Conservation (phyloP, 2,888 invertebrate species). For the Hermaeophaga mercurialis region DNA sequence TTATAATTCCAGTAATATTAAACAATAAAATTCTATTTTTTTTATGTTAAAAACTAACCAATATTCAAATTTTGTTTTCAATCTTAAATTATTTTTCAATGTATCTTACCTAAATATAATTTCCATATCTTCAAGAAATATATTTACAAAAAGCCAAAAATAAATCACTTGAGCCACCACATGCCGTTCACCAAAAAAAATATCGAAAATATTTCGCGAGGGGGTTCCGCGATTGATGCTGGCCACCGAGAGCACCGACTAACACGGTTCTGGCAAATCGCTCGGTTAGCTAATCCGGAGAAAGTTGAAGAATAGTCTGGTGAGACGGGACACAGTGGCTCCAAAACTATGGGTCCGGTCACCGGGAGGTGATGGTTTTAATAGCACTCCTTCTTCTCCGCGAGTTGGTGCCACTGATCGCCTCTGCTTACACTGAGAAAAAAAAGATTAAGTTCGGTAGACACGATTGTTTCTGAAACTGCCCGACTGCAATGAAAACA, state of each 20-base stretch:
- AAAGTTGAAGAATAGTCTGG: conserved; percentile 23
- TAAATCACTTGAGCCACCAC: conserved; percentile 7
- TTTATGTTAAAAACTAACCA: too few relatives aligned
- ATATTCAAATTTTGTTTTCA: not conserved
- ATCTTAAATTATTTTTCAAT: not conserved
- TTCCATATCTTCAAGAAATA: conserved; percentile 1
- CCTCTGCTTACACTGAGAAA: not conserved
- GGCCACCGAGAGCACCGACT: conserved; percentile 14
- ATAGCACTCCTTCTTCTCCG: conserved; percentile 18
- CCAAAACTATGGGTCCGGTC: conserved; percentile 12
- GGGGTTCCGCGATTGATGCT: conserved; percentile 12
- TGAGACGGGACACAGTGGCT: conserved; percentile 18
- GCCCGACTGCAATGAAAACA: too few relatives aligned
- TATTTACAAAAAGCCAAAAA: not conserved
- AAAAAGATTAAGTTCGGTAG: too few relatives aligned
- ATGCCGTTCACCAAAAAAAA: conserved; percentile 5
- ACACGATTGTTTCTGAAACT: too few relatives aligned
- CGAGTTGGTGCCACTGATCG: conserved; percentile 4
- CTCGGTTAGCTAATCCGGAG: conserved; percentile 23
- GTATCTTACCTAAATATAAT: conserved; percentile 3
- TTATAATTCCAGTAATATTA: not conserved
- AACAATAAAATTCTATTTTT: too few relatives aligned
- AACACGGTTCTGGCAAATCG: conserved; percentile 20
- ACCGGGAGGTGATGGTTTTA: conserved; percentile 13
- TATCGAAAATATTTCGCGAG: not conserved